Conservation (phyloP, 2,888 invertebrate species). For the Caradrina clavipalpis region DNA sequence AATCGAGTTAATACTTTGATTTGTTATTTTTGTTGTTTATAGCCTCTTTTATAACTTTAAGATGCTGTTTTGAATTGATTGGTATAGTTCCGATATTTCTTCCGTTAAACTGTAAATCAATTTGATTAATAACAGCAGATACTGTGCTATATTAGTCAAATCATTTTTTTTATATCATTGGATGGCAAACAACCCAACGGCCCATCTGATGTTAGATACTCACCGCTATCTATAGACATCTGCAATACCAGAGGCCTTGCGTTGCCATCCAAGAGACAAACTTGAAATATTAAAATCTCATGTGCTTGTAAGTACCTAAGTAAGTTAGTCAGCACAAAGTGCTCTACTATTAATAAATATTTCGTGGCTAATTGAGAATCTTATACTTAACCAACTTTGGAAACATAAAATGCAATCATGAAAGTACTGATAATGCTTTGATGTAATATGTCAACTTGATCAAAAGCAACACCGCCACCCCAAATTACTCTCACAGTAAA, state of each 20-base stretch:
- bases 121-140: slow-evolving; percentile 14
- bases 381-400: too few relatives aligned
- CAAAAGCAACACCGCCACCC: slow-evolving; percentile 3
- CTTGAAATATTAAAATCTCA: too few relatives aligned
- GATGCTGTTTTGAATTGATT: slow-evolving; percentile 37
- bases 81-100: slow-evolving; percentile 15
- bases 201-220: too few relatives aligned
- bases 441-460: slow-evolving; percentile 8
- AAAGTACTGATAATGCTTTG: neutral
- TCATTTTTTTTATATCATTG: neutral
- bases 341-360: too few relatives aligned
- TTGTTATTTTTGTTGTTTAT: slow-evolving; percentile 34
- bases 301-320: too few relatives aligned
- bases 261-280: too few relatives aligned
- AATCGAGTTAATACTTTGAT: slow-evolving; percentile 31
- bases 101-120: slow-evolving; percentile 38
- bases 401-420: neutral
- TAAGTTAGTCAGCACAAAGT: too few relatives aligned
- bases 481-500: neutral
- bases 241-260: too few relatives aligned
- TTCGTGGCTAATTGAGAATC: neutral
- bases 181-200: too few relatives aligned
- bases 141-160: neutral
- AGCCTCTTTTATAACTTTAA: slow-evolving; percentile 23
- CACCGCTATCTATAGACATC: too few relatives aligned